Percentiles rank a stretch among this genome's conserved stretches.
These are phyloP conservation scores for Forbesichthys papilliferus DNA, from an alignment of 2,113 vertebrate genomes.

Conservation along the genomic window DNA sequence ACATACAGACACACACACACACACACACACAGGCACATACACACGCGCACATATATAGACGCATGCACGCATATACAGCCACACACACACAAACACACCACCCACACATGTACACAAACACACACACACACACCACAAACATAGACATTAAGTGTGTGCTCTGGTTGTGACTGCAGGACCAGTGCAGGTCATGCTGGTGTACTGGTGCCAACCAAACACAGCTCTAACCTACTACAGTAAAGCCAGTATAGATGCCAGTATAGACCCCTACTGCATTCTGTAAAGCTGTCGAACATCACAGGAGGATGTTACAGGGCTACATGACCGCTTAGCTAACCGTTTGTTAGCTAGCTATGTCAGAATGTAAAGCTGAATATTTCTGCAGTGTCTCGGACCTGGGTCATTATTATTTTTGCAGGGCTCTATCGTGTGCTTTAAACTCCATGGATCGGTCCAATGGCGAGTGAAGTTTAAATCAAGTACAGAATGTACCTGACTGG, in stretches of 20 bases:
- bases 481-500: no score
- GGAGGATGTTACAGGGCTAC: slow-evolving; percentile 50
- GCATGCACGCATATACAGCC: background rate
- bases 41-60: background rate
- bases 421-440: background rate
- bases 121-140: background rate
- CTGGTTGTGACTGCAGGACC: slow-evolving; percentile 6
- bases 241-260: slow-evolving; percentile 25
- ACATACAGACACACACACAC: background rate
- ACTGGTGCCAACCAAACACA: slow-evolving; percentile 19
- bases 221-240: background rate
- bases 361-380: slow-evolving; percentile 44
- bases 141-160: slow-evolving; percentile 16
- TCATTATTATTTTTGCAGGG: background rate
- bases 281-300: slow-evolving; percentile 53
- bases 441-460: background rate
- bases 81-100: background rate
- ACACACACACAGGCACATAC: slow-evolving; percentile 22
- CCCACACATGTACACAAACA: slow-evolving; percentile 20
- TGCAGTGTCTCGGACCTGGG: slow-evolving; percentile 37
- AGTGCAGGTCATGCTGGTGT: slow-evolving; percentile 14
- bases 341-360: slow-evolving; percentile 29
- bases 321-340: slow-evolving; percentile 20
- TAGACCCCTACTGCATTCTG: slow-evolving; percentile 24
- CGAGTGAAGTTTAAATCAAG: no score